Evolutionary conservation across 2,888 invertebrate species (phyloP).

Genomic region (Macaria notata): DNA sequence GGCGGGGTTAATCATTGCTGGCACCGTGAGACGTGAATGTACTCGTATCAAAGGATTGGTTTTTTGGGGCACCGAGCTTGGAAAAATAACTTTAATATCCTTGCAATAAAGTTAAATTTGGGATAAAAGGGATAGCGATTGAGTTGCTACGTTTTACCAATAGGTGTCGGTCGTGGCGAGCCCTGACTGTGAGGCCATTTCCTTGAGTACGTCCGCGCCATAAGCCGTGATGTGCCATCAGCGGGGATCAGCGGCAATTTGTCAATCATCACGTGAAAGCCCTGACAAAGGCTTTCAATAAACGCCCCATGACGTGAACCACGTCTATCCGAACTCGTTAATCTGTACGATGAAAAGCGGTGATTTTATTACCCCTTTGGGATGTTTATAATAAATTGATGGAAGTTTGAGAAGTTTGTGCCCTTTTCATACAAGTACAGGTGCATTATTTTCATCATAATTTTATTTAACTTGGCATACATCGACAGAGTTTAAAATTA

Average conservation of each 20-base stretch:
- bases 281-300: constrained; percentile 61
- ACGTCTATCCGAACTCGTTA: constrained; percentile 26
- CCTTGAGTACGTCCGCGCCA: constrained; percentile 8
- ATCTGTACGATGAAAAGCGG: constrained; percentile 24
- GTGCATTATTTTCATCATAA: no score
- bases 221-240: constrained; percentile 44
- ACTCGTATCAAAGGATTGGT: constrained; percentile 7
- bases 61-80: no score
- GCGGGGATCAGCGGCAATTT: constrained; percentile 68
- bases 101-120: no score
- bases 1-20: constrained; percentile 58
- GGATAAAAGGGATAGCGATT: no score
- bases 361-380: constrained; percentile 24
- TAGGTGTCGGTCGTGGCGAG: no score
- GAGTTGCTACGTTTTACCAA: no score
- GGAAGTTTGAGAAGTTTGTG: neutral
- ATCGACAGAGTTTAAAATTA: no score
- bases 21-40: constrained; percentile 40
- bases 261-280: constrained; percentile 69
- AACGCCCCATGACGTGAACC: constrained; percentile 39
- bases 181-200: neutral
- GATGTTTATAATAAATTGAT: neutral
- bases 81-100: no score
- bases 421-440: no score
- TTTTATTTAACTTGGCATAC: no score